Evolutionary conservation across 1,140 invertebrate species (phyloP), one percentile per base, ranked within the genome.

Genomic region (Melanaphis sacchari): DNA sequence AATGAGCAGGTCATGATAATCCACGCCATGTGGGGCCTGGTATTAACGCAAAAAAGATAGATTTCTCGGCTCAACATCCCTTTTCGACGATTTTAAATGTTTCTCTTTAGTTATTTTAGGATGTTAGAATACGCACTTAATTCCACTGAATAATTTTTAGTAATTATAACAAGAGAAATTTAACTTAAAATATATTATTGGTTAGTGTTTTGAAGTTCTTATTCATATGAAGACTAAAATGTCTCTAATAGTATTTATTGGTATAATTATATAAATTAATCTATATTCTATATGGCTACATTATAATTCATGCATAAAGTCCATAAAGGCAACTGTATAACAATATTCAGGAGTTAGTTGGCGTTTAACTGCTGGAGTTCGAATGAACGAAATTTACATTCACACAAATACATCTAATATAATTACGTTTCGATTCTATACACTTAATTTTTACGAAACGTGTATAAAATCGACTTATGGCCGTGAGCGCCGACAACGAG

Each of bases 11-110:
- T 93, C 76, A 41, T 94, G 66, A 41, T 94, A 95, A 52, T 7
- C 36, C 38, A 36, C 81, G 94, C 94, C 54, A 93, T 92, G 93
- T 95, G 94, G 38, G 94, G 94, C 46, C 94, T 94, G n/a, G 95
- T 94, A 90, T 95, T 95, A 94, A 95, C 95, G 93, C 95, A 94
- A 41, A 94, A 93, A 26, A 95, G 92, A 76, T 21, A 41, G n/a
- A n/a, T n/a, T n/a, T n/a, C n/a, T n/a, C 40, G 31, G 18, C 0
- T 41, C 31, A 41, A 84, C 38, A 41, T 84, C 24, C 22, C 40
- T 26, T 21, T 41, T 41, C 21, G n/a, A 41, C 82, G 7, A 40
- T 85, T 43, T 41, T 85, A 22, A 85, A 85, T 85, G 7, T 82
- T 82, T 40, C 3, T 82, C 22, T 0, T 85, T 36, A 85, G 36